A percentile compares a stretch with the other conserved stretches of the same genome.
Evolutionary conservation across 2,888 invertebrate genomes (phyloP).

Genomic region (Isoperla grammatica): DNA sequence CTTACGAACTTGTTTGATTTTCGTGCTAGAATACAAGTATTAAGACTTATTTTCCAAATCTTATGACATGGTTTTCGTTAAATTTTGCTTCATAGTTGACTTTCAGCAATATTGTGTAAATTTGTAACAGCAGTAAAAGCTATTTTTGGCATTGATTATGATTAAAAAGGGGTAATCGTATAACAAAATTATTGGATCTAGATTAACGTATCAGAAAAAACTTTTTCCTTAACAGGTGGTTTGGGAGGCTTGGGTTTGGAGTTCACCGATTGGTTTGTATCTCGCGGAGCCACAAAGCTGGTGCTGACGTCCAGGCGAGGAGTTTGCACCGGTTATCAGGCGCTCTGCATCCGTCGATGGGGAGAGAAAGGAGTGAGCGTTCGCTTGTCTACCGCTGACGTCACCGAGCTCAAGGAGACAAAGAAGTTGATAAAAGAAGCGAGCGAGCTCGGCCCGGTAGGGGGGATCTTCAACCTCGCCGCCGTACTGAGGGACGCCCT

Average conservation of each 20-base stretch:
- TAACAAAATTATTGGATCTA: too few relatives aligned
- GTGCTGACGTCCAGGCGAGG: slow-evolving; percentile 88
- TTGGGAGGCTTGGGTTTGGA: slow-evolving; percentile 97
- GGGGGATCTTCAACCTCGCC: slow-evolving; percentile 91
- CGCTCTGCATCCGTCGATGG: slow-evolving; percentile 70
- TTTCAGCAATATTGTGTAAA: too few relatives aligned
- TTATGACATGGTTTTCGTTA: too few relatives aligned
- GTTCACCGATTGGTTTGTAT: slow-evolving; percentile 82
- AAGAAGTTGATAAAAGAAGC: slow-evolving; percentile 55
- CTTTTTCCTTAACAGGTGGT: too few relatives aligned
- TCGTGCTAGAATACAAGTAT: too few relatives aligned
- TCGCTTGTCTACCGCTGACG: slow-evolving; percentile 59
- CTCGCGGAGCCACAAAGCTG: slow-evolving; percentile 77
- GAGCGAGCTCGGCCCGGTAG: slow-evolving; percentile 63
- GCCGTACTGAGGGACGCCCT: slow-evolving; percentile 84
- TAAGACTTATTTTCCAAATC: too few relatives aligned
- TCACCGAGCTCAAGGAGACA: slow-evolving; percentile 56
- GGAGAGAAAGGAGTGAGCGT: slow-evolving; percentile 57
- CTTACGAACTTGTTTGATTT: too few relatives aligned
- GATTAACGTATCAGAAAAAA: too few relatives aligned
- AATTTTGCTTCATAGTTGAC: too few relatives aligned
- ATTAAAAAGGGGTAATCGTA: too few relatives aligned
- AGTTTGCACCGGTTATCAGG: slow-evolving; percentile 87
- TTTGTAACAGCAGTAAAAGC: too few relatives aligned
- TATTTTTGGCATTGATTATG: too few relatives aligned